phyloP scores from a whole-genome alignment of 2,797 vertebrate genomes.

The Oreortyx pictus region DNA sequence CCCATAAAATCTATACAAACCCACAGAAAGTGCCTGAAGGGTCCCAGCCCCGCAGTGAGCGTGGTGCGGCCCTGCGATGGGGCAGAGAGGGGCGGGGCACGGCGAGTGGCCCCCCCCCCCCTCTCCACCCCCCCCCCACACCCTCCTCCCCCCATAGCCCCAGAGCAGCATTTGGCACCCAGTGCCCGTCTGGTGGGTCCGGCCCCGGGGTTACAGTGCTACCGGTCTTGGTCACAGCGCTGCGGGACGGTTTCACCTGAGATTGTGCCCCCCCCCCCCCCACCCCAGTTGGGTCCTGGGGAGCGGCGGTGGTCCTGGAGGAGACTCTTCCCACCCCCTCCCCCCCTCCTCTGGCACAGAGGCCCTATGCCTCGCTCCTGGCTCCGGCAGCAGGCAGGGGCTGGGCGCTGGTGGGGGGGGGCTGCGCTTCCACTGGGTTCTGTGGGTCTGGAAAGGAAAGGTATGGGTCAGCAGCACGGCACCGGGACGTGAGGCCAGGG shows the following conservation, averaged over 20 bases:
- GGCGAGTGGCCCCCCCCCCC: too few species aligned
- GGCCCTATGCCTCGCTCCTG: slow-evolving; percentile 13
- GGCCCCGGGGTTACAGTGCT: slow-evolving; percentile 57
- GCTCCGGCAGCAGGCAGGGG: not conserved
- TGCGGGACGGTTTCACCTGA: slow-evolving; percentile 28
- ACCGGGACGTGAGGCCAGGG: rapidly evolving
- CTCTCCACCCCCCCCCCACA: too few species aligned
- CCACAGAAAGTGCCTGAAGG: not conserved
- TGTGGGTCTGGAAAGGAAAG: not conserved
- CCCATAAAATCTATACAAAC: not conserved
- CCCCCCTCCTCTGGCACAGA: too few species aligned
- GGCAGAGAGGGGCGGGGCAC: too few species aligned
- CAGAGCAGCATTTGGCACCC: slow-evolving; percentile 45
- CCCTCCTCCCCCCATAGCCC: too few species aligned
- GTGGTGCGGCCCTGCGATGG: too few species aligned
- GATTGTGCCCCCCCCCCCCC: not conserved
- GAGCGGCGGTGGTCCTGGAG: too few species aligned
- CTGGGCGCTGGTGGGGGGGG: not conserved
- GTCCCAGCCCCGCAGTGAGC: not conserved
- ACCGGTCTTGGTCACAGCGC: not conserved
- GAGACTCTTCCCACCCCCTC: too few species aligned
- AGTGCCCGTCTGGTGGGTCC: not conserved
- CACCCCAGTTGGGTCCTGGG: not conserved
- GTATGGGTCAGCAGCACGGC: not conserved
- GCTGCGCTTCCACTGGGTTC: not conserved